Conservation (phyloP, 1,140 invertebrate genomes). For the Bombus pascuorum region DNA sequence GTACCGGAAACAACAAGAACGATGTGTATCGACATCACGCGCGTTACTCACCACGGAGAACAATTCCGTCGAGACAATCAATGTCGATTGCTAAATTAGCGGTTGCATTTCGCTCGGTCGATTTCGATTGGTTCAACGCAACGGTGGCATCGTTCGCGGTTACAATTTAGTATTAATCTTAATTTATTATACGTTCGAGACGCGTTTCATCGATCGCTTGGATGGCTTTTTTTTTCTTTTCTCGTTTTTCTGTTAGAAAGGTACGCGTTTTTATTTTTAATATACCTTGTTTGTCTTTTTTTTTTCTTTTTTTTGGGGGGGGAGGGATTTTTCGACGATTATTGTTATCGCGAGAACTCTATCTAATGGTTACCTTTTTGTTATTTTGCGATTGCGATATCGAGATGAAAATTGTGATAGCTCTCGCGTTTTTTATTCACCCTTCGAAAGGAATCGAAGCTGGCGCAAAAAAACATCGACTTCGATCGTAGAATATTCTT, state of each 20-base stretch:
- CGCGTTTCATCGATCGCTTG: neutral
- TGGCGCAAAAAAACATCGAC: neutral
- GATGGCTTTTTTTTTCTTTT: neutral
- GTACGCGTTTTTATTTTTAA: neutral
- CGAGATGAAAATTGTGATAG: constrained; percentile 33
- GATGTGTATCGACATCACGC: neutral
- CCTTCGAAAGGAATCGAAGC: neutral
- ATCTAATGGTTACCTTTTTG: constrained; percentile 4
- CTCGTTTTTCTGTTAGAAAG: no score
- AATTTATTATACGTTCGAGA: constrained; percentile 20
- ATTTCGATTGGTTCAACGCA: constrained; percentile 12
- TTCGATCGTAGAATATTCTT: constrained; percentile 19
- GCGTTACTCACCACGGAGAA: constrained; percentile 8
- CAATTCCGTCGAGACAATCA: constrained; percentile 35
- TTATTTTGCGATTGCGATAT: neutral
- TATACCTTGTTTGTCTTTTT: neutral
- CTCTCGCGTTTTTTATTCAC: neutral
- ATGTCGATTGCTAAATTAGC: constrained; percentile 27
- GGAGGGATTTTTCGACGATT: neutral
- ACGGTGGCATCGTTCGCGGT: no score
- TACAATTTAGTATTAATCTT: constrained; percentile 34
- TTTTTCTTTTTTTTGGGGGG: neutral
- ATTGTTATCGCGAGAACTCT: neutral
- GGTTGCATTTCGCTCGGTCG: constrained; percentile 12
- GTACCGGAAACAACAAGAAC: neutral